Conservation (phyloP, 2,888 invertebrate species). For the Lingula anatina region DNA sequence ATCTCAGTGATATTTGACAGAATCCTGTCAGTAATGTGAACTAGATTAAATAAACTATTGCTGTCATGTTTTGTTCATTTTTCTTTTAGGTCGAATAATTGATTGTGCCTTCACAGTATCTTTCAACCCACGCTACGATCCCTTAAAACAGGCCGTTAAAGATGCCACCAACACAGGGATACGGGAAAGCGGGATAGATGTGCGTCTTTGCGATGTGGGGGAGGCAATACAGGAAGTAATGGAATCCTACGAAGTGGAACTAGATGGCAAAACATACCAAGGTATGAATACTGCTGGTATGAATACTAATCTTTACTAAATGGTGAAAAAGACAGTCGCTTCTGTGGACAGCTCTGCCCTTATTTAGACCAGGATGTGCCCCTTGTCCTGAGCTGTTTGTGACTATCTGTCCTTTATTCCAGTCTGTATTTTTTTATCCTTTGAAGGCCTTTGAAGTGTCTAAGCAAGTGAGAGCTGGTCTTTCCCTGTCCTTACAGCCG, state of each 20-base stretch:
- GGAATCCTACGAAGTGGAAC: constrained; percentile 97
- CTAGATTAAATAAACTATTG: no score
- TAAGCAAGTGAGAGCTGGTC: no score
- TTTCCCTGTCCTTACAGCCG: no score
- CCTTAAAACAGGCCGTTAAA: constrained; percentile 75
- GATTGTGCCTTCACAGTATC: constrained; percentile 98
- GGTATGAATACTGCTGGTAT: constrained; percentile 44
- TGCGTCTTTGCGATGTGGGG: constrained; percentile 91
- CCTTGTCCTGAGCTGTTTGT: no score
- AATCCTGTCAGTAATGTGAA: no score
- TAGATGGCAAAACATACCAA: constrained; percentile 92
- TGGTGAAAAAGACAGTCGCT: not conserved
- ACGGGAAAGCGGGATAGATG: constrained; percentile 82
- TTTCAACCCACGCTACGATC: constrained; percentile 95
- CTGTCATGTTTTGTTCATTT: no score
- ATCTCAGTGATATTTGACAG: no score
- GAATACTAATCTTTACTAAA: not conserved
- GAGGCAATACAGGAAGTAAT: constrained; percentile 98
- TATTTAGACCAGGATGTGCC: no score
- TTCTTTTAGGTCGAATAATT: constrained; percentile 82
- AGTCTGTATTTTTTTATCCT: no score
- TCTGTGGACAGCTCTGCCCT: no score
- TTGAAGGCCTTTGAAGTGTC: no score
- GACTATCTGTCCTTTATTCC: not conserved
- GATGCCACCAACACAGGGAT: constrained; percentile 99